Base-by-base conservation (phyloP, 2,888 invertebrate genomes). In the Scaptomyza reducta region DNA sequence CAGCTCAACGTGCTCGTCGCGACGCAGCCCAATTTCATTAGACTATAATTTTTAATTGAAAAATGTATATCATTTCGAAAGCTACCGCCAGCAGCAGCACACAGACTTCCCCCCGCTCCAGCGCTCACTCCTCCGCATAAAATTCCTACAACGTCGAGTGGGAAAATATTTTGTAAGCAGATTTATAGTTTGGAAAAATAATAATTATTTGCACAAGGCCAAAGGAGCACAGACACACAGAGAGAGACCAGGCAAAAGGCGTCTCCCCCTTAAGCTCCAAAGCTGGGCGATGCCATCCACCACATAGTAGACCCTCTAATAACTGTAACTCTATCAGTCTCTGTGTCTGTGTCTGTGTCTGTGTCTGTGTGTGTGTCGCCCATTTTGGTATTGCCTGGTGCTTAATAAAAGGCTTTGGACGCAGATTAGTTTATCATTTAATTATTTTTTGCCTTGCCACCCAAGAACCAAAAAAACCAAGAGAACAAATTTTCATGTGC, bases 401-500 rank as follows among this genome's bases (percentile, higher is more conserved):
- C 72, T 89, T 88, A 90, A 89, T 90, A 89, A 87, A 40, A 84
- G 81, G 81, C 78, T 31, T 77, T 68, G 60, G 60, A 62, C 66
- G 66, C 61, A 90, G 89, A 90, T 90, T 90, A 90, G 90, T 90
- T 89, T 90, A 84, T 90, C 89, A 90, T 90, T 90, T 90, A 90
- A 90, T 90, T 90, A 90, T 87, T 86, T 84, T 86, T 80, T 84
- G 74, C 62, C 70, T 62, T 59, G 62, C 74, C 71, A 60, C 59
- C 61, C 58, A 55, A 10, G 31, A 47, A 47, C 14, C 46, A 6
- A n/a, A 40, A 40, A 42, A 55, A 25, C 51, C 40, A 29, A 51
- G 40, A 25, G 50, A 47, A 42, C 56, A 49, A 49, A 49, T 44
- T 55, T 55, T 41, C 38, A 38, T 29, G 22, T 41, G 54, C 41